Percentiles rank a stretch among this genome's conserved stretches.
phyloP scores from a whole-genome alignment of 2,113 vertebrate genomes.

The Bos indicus region DNA sequence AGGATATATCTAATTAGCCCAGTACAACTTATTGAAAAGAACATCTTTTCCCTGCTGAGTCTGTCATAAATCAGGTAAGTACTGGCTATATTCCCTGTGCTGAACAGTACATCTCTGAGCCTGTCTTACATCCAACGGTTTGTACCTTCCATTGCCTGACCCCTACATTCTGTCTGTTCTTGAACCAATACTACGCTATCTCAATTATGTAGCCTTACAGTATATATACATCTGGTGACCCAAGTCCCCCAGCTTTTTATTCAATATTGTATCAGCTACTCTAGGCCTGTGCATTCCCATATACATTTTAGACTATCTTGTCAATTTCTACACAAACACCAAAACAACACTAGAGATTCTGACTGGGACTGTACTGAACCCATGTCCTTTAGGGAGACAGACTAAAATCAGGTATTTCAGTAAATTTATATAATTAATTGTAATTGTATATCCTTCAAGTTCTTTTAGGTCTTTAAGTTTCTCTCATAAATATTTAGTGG shows the following conservation, averaged over 20 bases:
- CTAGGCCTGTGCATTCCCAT: neutral
- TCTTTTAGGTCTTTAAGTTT: neutral
- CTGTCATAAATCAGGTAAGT: neutral
- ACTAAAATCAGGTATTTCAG: neutral
- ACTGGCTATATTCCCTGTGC: neutral
- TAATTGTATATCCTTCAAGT: neutral
- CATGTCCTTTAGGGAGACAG: neutral
- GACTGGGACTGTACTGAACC: neutral
- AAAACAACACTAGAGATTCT: neutral
- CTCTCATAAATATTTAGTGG: neutral
- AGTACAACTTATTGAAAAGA: neutral
- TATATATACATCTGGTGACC: neutral
- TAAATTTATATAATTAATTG: neutral
- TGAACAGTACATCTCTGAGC: neutral
- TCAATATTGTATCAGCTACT: neutral
- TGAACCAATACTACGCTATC: neutral
- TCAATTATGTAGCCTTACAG: neutral
- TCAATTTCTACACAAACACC: neutral
- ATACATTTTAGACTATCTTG: neutral
- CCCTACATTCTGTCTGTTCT: neutral
- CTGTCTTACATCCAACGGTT: neutral
- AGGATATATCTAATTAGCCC: neutral
- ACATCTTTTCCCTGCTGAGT: neutral
- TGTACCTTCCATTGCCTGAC: neutral
- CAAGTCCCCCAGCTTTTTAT: neutral